Evolutionary conservation across 1,140 invertebrate species (phyloP).

Genomic region (Caenorhabditis inopinata): DNA sequence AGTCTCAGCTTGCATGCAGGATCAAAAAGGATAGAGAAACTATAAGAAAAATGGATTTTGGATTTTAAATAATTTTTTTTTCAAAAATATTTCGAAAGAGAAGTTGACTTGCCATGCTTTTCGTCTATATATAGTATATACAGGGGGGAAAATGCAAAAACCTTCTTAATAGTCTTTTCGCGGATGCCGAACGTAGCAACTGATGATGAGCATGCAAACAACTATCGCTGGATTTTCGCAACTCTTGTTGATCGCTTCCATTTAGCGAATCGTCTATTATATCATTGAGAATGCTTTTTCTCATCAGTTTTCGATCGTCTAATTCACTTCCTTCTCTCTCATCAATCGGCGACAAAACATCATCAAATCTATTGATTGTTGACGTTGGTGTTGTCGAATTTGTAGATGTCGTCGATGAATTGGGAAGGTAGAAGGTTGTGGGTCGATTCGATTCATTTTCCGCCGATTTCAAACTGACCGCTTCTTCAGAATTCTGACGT

Average conservation of each 20-base stretch:
- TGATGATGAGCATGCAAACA: conserved; percentile 10
- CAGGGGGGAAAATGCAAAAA: not conserved
- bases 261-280: not conserved
- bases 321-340: not conserved
- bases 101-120: no score
- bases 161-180: conserved; percentile 11
- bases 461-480: not conserved
- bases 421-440: not conserved
- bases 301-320: not conserved
- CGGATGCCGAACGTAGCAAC: not conserved
- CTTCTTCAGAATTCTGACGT: not conserved
- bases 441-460: not conserved
- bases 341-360: conserved; percentile 20
- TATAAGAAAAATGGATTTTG: no score
- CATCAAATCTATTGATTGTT: not conserved
- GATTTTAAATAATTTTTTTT: no score
- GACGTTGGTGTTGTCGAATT: not conserved
- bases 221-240: conserved; percentile 1
- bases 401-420: not conserved
- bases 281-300: not conserved
- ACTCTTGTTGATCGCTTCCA: not conserved
- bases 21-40: no score
- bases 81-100: no score
- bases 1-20: no score
- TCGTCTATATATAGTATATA: not conserved